Base-by-base conservation (phyloP, 2,888 invertebrate genomes). In the Amiota communis region DNA sequence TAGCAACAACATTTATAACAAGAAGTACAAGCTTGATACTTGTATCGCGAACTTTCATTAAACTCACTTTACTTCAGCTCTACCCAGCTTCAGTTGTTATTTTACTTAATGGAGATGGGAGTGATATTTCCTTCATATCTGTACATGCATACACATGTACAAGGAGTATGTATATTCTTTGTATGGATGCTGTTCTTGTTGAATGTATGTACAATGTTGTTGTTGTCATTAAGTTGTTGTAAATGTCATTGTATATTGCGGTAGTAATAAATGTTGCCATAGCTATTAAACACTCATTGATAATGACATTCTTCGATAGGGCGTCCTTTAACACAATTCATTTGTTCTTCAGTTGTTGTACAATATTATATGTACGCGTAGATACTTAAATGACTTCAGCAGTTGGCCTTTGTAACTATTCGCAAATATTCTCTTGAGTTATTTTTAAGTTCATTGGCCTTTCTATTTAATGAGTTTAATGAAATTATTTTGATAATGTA, bases 221-320 rank as follows among this genome's bases (percentile, higher is more conserved):
- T 46, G 65, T 47, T 65, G 51, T 68, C 59, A 59, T 59, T 59
- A 59, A 59, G 63, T 63, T 63, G 63, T 13, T 53, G 36, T 63
- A 36, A 23, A 36, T 63, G 63, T 63, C 36, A n/a, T 8, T 49
- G 49, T 36, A 6, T 6, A 36, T 36, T 59, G 20, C 59, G n/a
- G 15, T 65, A 13, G 47, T 47, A 48, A 72, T 72, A 72, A 65
- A 72, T 56, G 71, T 72, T 72, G 57, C 71, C 65, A 65, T 72
- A 56, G 71, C 59, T 72, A 72, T 65, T 72, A 72, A 72, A 72
- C 64, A 23, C 71, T 68, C 67, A 68, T 53, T 17, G 51, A 68
- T 68, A 68, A 51, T 68, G 17, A 20, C 65, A 49, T 63, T 13
- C 46, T 63, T n/a, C 13, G 63, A 15, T 63, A 23, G 47, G 17